Evolutionary conservation across 1,140 invertebrate genomes (phyloP), one percentile per base, ranked within the genome.

Genomic region (Cepaea nemoralis): DNA sequence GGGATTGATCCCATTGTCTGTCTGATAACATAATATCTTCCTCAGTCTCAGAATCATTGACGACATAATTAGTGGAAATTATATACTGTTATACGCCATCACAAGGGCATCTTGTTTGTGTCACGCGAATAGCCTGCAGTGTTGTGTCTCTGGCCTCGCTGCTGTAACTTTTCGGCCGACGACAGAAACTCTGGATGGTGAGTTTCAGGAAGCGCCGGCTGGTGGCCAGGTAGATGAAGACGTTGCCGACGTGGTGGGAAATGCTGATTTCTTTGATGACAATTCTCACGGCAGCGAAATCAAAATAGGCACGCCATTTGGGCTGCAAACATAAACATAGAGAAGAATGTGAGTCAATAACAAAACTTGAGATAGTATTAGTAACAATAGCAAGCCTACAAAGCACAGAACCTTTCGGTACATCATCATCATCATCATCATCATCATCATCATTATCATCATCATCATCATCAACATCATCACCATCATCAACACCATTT

Each of bases 201-300:
- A 80, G 82, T 10, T 69, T 59, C 0, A 78, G 74, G 48, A 84
- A 84, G 37, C 79, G 59, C 10, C 75, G 63, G 37, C 83, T 84
- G 45, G 83, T 84, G 39, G 80, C 80, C 77, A 82, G 50, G 67
- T 84, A 90, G 70, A 90, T 88, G 83, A 89, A 86, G 69, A 90
- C 85, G 77, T 90, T 89, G 69, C 83, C 84, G 22, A 86, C 86
- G 79, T 89, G 87, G 71, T 90, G 89, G 24, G 88, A 86, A 39
- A 88, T 83, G 40, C 88, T 83, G 27, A 90, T 83, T 73, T 88
- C 87, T 73, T 89, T 84, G 70, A 89, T 85, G 19, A 89, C 82
- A 0, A 83, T 73, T 66, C 84, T 84, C 8, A 83, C 87, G 3
- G 71, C 82, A 42, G 83, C 77, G 78, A 85, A 86, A 35, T 82